Evolutionary conservation across 2,888 invertebrate species (phyloP).

Genomic region (Athalia rosae): DNA sequence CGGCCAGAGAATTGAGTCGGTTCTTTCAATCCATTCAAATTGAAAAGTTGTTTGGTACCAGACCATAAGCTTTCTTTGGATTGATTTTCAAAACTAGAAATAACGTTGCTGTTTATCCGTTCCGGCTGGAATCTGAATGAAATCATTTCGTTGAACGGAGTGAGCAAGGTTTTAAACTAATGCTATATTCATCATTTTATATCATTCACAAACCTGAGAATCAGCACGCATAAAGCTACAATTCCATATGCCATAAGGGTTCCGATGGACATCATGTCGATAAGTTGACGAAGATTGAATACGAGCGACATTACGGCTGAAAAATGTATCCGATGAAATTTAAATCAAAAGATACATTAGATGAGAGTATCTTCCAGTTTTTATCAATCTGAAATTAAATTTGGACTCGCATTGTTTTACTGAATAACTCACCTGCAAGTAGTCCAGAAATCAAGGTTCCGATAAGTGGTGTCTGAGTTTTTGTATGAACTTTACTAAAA

Average conservation of each 20-base stretch:
- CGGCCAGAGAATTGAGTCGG: conserved; percentile 80
- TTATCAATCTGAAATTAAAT: too few relatives aligned
- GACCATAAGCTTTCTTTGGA: background rate
- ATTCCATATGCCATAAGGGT: conserved; percentile 93
- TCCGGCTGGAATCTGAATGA: conserved; percentile 32
- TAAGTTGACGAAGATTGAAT: conserved; percentile 92
- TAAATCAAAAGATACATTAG: background rate
- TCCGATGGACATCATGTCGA: conserved; percentile 98
- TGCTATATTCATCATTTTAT: too few relatives aligned
- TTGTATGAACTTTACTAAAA: conserved; percentile 81
- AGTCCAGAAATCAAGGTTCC: conserved; percentile 87
- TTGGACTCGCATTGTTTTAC: too few relatives aligned
- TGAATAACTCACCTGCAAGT: conserved; percentile 78
- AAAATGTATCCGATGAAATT: conserved; percentile 57
- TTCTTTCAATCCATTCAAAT: conserved; percentile 82
- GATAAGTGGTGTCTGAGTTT: conserved; percentile 86
- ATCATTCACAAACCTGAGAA: conserved; percentile 81
- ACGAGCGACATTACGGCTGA: conserved; percentile 88
- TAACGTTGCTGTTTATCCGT: conserved; percentile 15
- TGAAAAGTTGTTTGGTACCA: conserved; percentile 78
- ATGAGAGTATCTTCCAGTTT: too few relatives aligned
- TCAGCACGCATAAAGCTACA: conserved; percentile 91
- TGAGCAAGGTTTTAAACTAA: background rate
- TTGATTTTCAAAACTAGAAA: too few relatives aligned
- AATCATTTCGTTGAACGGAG: background rate